These are phyloP conservation scores for Megaustenia siamemsis DNA, from an alignment of 2,888 invertebrate genomes.

Conservation along the genomic window DNA sequence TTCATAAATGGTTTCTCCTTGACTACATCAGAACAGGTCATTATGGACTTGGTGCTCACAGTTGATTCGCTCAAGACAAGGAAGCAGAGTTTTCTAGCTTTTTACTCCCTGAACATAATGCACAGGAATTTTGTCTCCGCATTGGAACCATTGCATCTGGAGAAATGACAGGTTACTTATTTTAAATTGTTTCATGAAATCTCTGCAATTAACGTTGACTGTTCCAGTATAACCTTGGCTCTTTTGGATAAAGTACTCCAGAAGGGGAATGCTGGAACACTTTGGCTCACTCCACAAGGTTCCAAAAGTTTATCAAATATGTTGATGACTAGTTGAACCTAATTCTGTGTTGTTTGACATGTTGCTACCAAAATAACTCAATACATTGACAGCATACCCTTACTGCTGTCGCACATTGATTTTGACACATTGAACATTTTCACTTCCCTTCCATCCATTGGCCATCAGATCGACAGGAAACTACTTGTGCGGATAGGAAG, in stretches of 20 bases:
- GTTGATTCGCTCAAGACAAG: constrained; percentile 23
- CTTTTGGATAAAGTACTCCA: neutral
- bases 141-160: neutral
- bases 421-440: neutral
- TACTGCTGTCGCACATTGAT: neutral
- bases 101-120: constrained; percentile 13
- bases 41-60: neutral
- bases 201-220: neutral
- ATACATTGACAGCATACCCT: neutral
- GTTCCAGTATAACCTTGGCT: constrained; percentile 1
- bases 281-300: neutral
- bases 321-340: neutral
- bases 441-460: neutral
- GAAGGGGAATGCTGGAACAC: neutral
- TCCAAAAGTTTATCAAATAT: neutral
- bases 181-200: neutral
- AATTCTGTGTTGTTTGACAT: neutral
- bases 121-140: neutral
- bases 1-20: neutral
- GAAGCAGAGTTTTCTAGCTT: constrained; percentile 3
- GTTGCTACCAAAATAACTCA: neutral
- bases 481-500: constrained; percentile 22
- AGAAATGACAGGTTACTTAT: neutral
- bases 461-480: neutral
- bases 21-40: neutral